A percentile compares a stretch with the other conserved stretches of the same genome.
These are phyloP conservation scores for Hippocampus zosterae DNA, from an alignment of 2,113 vertebrate genomes.

Conservation along the genomic window DNA sequence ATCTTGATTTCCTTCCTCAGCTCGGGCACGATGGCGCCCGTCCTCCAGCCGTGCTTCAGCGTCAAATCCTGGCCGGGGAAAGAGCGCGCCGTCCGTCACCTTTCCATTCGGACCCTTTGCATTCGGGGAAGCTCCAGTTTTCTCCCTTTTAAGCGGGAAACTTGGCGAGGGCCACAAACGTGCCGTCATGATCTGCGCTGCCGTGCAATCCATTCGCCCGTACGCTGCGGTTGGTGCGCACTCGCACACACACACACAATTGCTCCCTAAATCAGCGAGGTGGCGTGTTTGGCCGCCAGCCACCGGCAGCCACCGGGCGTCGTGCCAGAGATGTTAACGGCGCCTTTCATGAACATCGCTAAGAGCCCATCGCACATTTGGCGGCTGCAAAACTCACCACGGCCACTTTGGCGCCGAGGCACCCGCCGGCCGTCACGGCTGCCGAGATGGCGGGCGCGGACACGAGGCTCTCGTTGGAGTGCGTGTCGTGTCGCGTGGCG, in stretches of 20 bases:
- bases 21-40: slow-evolving; percentile 95
- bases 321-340: slow-evolving; percentile 31
- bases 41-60: slow-evolving; percentile 96
- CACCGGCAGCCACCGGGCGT: slow-evolving; percentile 11
- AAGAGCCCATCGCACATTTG: slow-evolving; percentile 20
- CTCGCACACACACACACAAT: too few species aligned
- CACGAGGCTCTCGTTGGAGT: too few species aligned
- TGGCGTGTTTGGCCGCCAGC: slow-evolving; percentile 20
- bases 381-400: background rate
- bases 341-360: slow-evolving; percentile 23
- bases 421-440: background rate
- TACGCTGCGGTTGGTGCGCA: background rate
- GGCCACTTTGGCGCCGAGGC: slow-evolving; percentile 1
- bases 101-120: too few species aligned
- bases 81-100: background rate
- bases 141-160: background rate
- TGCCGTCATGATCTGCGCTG: slow-evolving; percentile 13
- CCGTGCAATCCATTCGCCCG: background rate
- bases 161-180: background rate
- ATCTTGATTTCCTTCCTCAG: slow-evolving; percentile 90
- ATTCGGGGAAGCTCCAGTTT: too few species aligned
- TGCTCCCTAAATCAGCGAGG: slow-evolving; percentile 24
- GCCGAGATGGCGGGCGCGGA: background rate
- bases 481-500: too few species aligned
- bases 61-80: slow-evolving; percentile 83